Percentiles rank a stretch among this genome's conserved stretches.
Evolutionary conservation across 1,140 invertebrate species (phyloP).

Genomic region (Eubasilissa regina): DNA sequence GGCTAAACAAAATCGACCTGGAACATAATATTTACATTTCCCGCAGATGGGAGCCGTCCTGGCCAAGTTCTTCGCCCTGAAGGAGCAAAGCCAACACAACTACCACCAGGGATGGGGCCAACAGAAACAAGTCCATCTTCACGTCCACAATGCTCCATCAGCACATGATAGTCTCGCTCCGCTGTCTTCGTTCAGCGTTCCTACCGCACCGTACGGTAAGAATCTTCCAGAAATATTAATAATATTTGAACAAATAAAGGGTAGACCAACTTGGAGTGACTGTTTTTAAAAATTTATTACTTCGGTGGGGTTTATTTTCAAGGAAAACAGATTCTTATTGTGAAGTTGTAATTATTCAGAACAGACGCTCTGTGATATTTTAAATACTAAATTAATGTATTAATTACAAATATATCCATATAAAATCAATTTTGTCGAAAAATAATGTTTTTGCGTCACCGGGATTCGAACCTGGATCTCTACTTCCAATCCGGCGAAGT

Average conservation of each 20-base stretch:
- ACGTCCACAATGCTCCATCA: conserved; percentile 63
- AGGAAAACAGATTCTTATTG: too few relatives aligned
- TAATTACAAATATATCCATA: too few relatives aligned
- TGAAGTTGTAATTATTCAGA: too few relatives aligned
- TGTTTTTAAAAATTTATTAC: too few relatives aligned
- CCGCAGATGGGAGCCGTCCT: background rate
- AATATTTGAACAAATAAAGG: background rate
- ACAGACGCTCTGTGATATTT: too few relatives aligned
- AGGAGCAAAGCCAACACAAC: background rate
- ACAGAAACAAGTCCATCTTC: conserved; percentile 69
- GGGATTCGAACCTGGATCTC: too few relatives aligned
- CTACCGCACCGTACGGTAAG: background rate
- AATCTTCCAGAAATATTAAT: background rate
- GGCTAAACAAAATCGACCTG: too few relatives aligned
- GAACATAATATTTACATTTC: background rate
- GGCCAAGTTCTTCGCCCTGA: conserved; percentile 6
- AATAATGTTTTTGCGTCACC: too few relatives aligned
- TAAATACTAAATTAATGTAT: too few relatives aligned
- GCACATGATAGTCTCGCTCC: background rate
- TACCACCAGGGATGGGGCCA: conserved; percentile 57
- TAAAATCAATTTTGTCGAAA: too few relatives aligned
- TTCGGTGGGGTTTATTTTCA: too few relatives aligned
- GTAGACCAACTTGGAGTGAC: background rate
- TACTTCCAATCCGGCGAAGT: too few relatives aligned
- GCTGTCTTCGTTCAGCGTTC: background rate